phyloP scores from a whole-genome alignment of 2,888 invertebrate species.

The Podotricha telesiphe region DNA sequence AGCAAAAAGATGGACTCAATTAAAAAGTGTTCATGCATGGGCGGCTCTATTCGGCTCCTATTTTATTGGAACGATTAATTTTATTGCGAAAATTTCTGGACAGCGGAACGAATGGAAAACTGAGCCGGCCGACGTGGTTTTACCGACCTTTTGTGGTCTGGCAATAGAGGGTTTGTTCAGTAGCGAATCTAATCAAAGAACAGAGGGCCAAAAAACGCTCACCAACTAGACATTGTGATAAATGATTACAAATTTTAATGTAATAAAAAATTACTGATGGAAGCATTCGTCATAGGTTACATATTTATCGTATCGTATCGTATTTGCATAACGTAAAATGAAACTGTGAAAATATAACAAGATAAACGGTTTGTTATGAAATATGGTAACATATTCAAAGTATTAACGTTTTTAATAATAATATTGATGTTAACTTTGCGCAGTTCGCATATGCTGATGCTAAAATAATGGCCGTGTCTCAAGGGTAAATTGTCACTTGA shows the following conservation, averaged over 20 bases:
- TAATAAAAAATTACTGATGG: constrained; percentile 66
- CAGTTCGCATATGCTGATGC: not conserved
- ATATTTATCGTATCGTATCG: constrained; percentile 50
- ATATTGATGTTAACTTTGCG: not conserved
- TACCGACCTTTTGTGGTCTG: constrained; percentile 71
- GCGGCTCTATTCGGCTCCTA: constrained; percentile 73
- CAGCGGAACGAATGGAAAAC: constrained; percentile 79
- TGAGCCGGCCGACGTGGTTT: constrained; percentile 64
- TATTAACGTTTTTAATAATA: constrained; percentile 3
- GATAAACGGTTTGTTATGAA: constrained; percentile 24
- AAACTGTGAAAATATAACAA: constrained; percentile 48
- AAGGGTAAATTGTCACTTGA: not conserved
- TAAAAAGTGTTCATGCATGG: constrained; percentile 83
- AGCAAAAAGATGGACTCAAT: constrained; percentile 78
- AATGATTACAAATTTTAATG: constrained; percentile 73
- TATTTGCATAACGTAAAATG: constrained; percentile 38
- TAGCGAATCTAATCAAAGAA: constrained; percentile 74
- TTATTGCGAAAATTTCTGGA: constrained; percentile 82
- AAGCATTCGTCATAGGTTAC: constrained; percentile 41
- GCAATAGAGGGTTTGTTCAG: constrained; percentile 70
- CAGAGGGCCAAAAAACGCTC: constrained; percentile 59
- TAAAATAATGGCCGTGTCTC: not conserved
- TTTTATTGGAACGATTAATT: constrained; percentile 83
- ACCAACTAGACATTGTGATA: constrained; percentile 57
- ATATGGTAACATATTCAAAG: constrained; percentile 1